These are phyloP conservation scores for Cephus cinctus DNA, from an alignment of 1,140 invertebrate species.

Conservation along the genomic window DNA sequence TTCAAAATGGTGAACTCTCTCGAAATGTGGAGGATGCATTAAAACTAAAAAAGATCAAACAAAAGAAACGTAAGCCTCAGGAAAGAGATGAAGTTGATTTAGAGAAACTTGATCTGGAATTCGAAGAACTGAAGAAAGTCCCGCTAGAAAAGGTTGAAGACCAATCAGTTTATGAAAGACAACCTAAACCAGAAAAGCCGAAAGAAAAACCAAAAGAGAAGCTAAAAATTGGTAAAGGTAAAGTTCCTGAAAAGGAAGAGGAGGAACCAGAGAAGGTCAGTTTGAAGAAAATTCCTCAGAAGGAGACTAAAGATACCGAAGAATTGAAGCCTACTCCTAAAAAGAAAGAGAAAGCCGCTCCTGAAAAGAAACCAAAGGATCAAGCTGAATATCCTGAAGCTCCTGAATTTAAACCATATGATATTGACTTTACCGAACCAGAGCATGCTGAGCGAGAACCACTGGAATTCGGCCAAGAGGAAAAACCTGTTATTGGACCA, in stretches of 20 bases:
- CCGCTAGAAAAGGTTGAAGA: slow-evolving; percentile 33
- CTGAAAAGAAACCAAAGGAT: slow-evolving; percentile 14
- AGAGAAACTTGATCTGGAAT: slow-evolving; percentile 25
- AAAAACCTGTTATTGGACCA: slow-evolving; percentile 26
- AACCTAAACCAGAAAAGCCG: slow-evolving; percentile 16
- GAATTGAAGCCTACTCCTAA: not conserved
- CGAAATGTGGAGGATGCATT: slow-evolving; percentile 42
- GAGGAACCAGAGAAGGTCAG: slow-evolving; percentile 18
- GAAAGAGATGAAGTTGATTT: slow-evolving; percentile 27
- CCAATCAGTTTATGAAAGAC: slow-evolving; percentile 13
- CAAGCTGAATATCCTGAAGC: slow-evolving; percentile 13
- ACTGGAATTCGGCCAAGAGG: slow-evolving; percentile 10
- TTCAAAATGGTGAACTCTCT: slow-evolving; percentile 40
- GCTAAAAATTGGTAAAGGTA: slow-evolving; percentile 27
- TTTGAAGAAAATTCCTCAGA: slow-evolving; percentile 22
- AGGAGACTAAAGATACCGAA: slow-evolving; percentile 2
- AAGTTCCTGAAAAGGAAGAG: slow-evolving; percentile 23
- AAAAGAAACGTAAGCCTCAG: slow-evolving; percentile 30
- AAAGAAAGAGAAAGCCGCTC: not conserved
- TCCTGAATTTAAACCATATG: slow-evolving; percentile 19
- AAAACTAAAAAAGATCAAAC: slow-evolving; percentile 40
- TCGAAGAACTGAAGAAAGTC: slow-evolving; percentile 46
- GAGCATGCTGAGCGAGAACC: slow-evolving; percentile 17
- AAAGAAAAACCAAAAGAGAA: slow-evolving; percentile 18
- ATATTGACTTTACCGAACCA: slow-evolving; percentile 19